Percentiles rank a stretch among this genome's conserved stretches.
Conservation (phyloP, 2,797 vertebrate genomes). For the Meriones psammophilus region DNA sequence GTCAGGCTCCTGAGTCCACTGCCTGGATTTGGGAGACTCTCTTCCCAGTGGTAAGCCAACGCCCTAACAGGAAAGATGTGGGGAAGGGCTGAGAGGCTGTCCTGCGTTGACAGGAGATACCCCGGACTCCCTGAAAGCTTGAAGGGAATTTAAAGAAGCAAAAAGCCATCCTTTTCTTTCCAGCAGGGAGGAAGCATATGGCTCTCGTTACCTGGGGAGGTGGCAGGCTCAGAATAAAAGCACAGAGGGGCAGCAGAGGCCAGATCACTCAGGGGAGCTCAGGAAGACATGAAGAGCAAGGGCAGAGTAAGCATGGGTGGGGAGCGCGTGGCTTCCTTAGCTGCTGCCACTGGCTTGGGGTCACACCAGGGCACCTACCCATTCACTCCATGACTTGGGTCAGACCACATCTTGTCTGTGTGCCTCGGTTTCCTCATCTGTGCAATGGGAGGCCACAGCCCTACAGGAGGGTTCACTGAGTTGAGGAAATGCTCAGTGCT, state of each 20-base stretch:
- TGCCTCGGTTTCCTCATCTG: neutral
- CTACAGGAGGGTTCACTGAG: neutral
- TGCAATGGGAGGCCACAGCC: neutral
- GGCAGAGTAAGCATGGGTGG: rapidly evolving
- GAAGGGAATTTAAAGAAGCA: neutral
- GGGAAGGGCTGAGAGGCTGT: rapidly evolving
- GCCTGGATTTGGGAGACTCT: neutral
- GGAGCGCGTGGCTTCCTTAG: rapidly evolving
- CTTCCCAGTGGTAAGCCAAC: constrained; percentile 32
- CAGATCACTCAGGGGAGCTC: neutral
- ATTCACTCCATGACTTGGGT: neutral
- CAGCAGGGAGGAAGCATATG: constrained; percentile 53
- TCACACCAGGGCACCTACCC: neutral
- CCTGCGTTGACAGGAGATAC: neutral
- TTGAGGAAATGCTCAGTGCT: neutral
- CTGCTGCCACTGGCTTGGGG: neutral
- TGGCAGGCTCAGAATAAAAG: constrained; percentile 58
- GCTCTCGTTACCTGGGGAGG: constrained; percentile 65
- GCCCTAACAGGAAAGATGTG: neutral
- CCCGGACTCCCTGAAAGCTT: neutral
- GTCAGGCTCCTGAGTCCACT: neutral
- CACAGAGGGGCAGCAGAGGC: neutral
- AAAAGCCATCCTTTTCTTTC: constrained; percentile 25
- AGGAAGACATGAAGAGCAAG: neutral
- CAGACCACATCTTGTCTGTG: neutral